Conservation (phyloP, 2,888 invertebrate species). For the Eubasilissa splendida region DNA sequence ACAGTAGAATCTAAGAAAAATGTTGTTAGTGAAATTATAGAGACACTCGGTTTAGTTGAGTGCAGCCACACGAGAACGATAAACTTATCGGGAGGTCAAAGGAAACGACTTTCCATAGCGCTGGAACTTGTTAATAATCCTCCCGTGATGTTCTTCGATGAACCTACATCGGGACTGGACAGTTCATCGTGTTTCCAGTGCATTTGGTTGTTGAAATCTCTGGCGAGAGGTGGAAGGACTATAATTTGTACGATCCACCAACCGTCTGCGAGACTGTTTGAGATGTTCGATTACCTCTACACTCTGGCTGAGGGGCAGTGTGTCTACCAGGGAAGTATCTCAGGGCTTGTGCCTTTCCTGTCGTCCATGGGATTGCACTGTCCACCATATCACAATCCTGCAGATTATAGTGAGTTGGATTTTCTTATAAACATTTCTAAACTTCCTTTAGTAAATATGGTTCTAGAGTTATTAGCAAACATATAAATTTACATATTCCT, state of each 20-base stretch:
- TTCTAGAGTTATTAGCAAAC: too few species aligned
- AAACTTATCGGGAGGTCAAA: slow-evolving; percentile 91
- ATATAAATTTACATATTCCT: too few species aligned
- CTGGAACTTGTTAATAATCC: slow-evolving; percentile 96
- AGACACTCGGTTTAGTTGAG: slow-evolving; percentile 86
- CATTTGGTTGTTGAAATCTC: slow-evolving; percentile 88
- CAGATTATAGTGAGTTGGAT: slow-evolving; percentile 86
- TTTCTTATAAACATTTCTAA: too few species aligned
- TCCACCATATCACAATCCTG: slow-evolving; percentile 97
- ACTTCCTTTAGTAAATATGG: too few species aligned
- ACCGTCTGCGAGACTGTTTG: slow-evolving; percentile 94
- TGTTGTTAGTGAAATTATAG: slow-evolving; percentile 89
- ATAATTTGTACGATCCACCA: slow-evolving; percentile 98
- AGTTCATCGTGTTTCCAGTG: slow-evolving; percentile 96
- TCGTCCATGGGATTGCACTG: slow-evolving; percentile 89
- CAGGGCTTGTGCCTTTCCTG: slow-evolving; percentile 89
- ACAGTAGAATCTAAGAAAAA: slow-evolving; percentile 81
- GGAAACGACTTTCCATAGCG: slow-evolving; percentile 92
- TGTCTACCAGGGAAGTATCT: slow-evolving; percentile 90
- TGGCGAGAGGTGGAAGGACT: slow-evolving; percentile 90
- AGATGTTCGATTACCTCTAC: slow-evolving; percentile 95
- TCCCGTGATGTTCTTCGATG: slow-evolving; percentile 98
- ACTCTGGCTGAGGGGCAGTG: slow-evolving; percentile 94
- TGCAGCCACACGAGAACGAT: slow-evolving; percentile 85
- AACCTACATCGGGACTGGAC: slow-evolving; percentile 94